phyloP scores from a whole-genome alignment of 2,113 vertebrate genomes.

The Rattus rattus region DNA sequence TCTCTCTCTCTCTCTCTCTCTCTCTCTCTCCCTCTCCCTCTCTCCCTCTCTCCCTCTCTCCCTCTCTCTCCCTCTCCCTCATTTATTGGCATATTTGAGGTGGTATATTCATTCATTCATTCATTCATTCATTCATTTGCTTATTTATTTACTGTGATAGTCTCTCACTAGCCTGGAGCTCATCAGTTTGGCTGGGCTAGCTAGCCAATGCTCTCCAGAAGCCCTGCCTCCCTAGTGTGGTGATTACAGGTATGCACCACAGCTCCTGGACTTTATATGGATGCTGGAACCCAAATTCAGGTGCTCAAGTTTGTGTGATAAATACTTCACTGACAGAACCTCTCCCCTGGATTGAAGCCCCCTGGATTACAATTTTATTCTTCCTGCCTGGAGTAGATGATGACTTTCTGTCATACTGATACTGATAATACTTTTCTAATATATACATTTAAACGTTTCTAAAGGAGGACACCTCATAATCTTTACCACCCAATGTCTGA shows the following conservation, averaged over 20 bases:
- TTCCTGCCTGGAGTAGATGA: neutral
- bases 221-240: neutral
- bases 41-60: too few relatives aligned
- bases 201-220: neutral
- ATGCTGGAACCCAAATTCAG: neutral
- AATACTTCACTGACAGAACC: neutral
- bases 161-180: neutral
- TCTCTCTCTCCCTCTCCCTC: too few relatives aligned
- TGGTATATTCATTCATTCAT: too few relatives aligned
- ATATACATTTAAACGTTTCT: conserved; percentile 2
- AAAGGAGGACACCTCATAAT: neutral
- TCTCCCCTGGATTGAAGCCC: neutral
- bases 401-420: neutral
- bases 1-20: too few relatives aligned
- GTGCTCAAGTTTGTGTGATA: neutral
- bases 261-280: neutral
- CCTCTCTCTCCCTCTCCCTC: too few relatives aligned
- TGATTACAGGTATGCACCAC: neutral
- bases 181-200: too few relatives aligned
- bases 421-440: neutral
- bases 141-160: too few relatives aligned
- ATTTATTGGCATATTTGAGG: too few relatives aligned
- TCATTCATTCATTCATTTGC: neutral
- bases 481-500: neutral
- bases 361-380: neutral